Conservation (phyloP, 92 coral and sea anemone genomes). For the Umimayanthus kanabou region DNA sequence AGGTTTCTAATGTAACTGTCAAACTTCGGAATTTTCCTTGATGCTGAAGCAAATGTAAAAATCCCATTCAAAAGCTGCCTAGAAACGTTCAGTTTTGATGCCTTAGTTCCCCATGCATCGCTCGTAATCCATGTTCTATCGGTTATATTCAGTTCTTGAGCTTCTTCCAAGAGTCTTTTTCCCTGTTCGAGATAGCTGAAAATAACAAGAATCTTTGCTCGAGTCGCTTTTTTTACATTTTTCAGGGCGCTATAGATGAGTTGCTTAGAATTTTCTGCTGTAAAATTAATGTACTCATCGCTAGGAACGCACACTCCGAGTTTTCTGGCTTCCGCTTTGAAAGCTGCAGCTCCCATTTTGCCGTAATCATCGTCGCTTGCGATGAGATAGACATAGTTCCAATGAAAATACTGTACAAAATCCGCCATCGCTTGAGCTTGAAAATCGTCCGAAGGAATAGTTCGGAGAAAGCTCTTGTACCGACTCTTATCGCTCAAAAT, state of each 20-base stretch:
- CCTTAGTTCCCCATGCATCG: conserved; percentile 79
- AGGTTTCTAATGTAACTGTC: conserved; percentile 51
- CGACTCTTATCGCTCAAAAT: conserved; percentile 91
- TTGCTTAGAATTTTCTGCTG: conserved; percentile 60
- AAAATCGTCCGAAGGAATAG: conserved; percentile 92
- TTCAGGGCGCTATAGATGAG: conserved; percentile 52
- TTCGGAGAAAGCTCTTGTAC: conserved; percentile 83
- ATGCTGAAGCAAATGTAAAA: conserved; percentile 75
- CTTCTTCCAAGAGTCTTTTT: conserved; percentile 64
- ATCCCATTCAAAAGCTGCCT: conserved; percentile 65
- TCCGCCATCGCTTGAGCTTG: conserved; percentile 96
- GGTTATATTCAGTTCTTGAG: conserved; percentile 62
- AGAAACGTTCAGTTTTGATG: conserved; percentile 60
- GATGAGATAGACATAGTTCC: conserved; percentile 91
- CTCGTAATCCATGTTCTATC: conserved; percentile 95
- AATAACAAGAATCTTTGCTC: conserved; percentile 77
- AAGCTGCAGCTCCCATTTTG: conserved; percentile 88
- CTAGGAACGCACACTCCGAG: conserved; percentile 81
- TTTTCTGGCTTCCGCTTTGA: conserved; percentile 75
- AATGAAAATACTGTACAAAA: conserved; percentile 71
- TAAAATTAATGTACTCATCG: conserved; percentile 81
- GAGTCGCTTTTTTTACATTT: conserved; percentile 50
- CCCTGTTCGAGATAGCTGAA: conserved; percentile 83
- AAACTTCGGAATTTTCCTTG: conserved; percentile 58
- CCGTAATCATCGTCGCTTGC: conserved; percentile 97